These are phyloP conservation scores for Cuniculus paca DNA, from an alignment of 2,797 vertebrate species.

Conservation along the genomic window DNA sequence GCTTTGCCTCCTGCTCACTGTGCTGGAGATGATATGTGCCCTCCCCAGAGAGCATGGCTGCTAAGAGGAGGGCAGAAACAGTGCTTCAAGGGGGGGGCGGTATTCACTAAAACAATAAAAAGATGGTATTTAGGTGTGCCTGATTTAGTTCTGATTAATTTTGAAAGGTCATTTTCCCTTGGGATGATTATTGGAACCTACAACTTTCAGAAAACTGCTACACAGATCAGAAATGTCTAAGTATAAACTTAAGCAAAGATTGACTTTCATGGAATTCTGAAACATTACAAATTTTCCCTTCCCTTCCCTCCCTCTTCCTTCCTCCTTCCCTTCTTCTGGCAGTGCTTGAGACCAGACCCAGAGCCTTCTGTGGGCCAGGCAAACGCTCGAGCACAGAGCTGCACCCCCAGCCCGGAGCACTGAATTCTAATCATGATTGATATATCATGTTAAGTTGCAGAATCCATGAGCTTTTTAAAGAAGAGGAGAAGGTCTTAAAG, in stretches of 20 bases:
- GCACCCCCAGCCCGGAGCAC: accelerated
- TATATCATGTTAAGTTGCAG: no score
- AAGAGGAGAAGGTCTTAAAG: not conserved
- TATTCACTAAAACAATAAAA: not conserved
- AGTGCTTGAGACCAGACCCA: not conserved
- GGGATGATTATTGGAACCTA: no score
- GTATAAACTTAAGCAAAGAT: not conserved
- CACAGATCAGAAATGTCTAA: not conserved
- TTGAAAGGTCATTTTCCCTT: not conserved
- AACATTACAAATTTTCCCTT: not conserved
- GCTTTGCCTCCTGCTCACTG: not conserved
- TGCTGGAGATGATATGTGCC: not conserved
- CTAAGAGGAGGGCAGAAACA: not conserved
- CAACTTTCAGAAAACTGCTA: no score
- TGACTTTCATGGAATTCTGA: not conserved
- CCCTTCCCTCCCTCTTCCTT: accelerated
- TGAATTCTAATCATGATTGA: not conserved
- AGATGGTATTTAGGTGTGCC: not conserved
- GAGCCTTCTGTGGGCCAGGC: not conserved
- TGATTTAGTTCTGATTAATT: not conserved
- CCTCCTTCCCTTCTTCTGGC: not conserved
- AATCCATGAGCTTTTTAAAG: not conserved
- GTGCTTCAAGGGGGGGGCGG: not conserved
- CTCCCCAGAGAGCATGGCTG: not conserved
- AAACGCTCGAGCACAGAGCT: not conserved